Evolutionary conservation across 1,140 invertebrate species (phyloP), one percentile per base, ranked within the genome.

Genomic region (Meteorus sp.): DNA sequence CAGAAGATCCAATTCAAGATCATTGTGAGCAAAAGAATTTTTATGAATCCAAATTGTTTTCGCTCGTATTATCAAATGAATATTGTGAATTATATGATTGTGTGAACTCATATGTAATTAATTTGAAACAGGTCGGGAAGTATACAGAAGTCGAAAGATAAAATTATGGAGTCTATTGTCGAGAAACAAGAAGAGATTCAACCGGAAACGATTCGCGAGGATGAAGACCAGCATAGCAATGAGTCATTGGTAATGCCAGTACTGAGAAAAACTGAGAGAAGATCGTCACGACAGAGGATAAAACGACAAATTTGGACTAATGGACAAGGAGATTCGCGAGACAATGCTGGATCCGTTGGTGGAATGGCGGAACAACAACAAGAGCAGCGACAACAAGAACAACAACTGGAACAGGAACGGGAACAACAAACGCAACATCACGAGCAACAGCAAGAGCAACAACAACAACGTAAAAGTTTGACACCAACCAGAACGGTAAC

Each of bases 221-320:
- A 17, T 27, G 57, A 64, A 15, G 66, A 23, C 6, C 68, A 69
- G 31, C 55, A 41, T 35, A 37, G 20, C n/a, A 51, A 51, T 3
- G 68, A 74, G n/a, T 64, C 65, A 61, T 63, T 66, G n/a, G 61
- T 33, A 5, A 22, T 44, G 11, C 43, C 45, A 0, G 59, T 56
- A 1, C 22, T 20, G 1, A 75, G 61, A 50, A 77, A 69, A 22
- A 22, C 23, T 2, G 75, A 77, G 59, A 56, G 73, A 37, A 67
- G 76, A 2, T 79, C 74, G 0, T 76, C 79, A 45, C 65, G 74
- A 6, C 79, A 79, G 29, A 72, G 68, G 51, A 62, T 66, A 19
- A 79, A 75, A 15, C 73, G 60, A 47, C 72, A 79, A 53, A 62
- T 66, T 43, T 62, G 72, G 56, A 56, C 59, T 0, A 78, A 79